These are phyloP conservation scores for Dysmachus trigonus DNA, from an alignment of 2,888 invertebrate species.

Conservation along the genomic window DNA sequence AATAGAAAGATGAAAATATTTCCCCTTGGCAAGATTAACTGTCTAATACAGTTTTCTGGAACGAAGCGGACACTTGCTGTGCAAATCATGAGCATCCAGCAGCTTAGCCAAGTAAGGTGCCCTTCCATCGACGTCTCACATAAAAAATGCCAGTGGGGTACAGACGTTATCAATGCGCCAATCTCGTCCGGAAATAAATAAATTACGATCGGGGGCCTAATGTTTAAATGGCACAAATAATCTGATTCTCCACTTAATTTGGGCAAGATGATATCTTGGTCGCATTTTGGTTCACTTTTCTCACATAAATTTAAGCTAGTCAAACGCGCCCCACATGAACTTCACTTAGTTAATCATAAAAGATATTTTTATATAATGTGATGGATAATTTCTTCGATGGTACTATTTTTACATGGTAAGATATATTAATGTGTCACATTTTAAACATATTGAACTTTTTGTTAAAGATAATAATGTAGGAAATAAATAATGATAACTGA, in stretches of 20 bases:
- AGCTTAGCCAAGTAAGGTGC: not conserved
- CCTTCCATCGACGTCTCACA: not conserved
- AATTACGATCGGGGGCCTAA: not conserved
- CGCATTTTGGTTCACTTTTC: not conserved
- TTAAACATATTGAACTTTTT: too few relatives aligned
- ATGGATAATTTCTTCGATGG: not conserved
- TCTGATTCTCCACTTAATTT: not conserved
- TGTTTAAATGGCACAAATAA: not conserved
- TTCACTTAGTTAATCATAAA: not conserved
- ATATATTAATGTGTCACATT: too few relatives aligned
- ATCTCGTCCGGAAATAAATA: not conserved
- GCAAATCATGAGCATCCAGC: conserved; percentile 29
- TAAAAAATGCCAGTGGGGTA: not conserved
- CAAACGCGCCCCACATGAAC: not conserved
- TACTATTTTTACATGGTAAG: not conserved
- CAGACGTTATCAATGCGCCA: not conserved
- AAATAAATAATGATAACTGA: too few relatives aligned
- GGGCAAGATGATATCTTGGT: not conserved
- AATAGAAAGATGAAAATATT: conserved; percentile 26
- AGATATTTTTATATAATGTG: not conserved
- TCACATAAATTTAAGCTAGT: not conserved
- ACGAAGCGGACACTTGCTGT: conserved; percentile 48
- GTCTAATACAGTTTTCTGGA: conserved; percentile 50
- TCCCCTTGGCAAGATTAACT: conserved; percentile 44
- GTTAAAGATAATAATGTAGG: too few relatives aligned